Conservation (phyloP, 2,113 vertebrate species). For the Erythrocercus mccallii region DNA sequence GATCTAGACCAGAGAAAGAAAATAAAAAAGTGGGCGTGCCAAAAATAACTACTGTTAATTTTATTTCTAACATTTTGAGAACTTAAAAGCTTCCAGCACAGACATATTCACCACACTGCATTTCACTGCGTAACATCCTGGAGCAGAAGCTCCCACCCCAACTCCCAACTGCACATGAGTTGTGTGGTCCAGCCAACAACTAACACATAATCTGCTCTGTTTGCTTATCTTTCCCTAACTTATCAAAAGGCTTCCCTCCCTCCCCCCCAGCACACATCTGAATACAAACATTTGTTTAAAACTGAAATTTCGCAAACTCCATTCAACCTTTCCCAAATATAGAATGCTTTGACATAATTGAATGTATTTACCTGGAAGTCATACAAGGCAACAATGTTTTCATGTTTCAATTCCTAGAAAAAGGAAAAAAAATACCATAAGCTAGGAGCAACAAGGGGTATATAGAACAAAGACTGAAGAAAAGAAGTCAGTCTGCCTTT, state of each 20-base stretch:
- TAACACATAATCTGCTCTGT: background rate
- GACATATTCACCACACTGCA: background rate
- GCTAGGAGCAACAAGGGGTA: background rate
- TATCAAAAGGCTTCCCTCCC: background rate
- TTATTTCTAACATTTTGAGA: background rate
- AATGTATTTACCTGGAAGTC: conserved; percentile 89
- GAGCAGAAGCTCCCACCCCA: background rate
- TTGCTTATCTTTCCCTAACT: background rate
- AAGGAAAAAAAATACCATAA: background rate
- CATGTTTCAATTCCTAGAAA: conserved; percentile 92
- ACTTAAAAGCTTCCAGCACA: background rate
- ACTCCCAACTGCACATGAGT: background rate
- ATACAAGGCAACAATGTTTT: conserved; percentile 93
- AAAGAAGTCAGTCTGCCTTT: conserved; percentile 18
- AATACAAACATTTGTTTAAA: background rate
- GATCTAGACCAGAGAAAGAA: background rate
- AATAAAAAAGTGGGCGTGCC: background rate
- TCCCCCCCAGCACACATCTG: background rate
- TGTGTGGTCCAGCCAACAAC: background rate
- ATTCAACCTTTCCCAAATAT: background rate
- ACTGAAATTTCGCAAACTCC: background rate
- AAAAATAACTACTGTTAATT: background rate
- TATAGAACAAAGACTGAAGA: background rate
- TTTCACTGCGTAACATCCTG: background rate
- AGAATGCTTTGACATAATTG: background rate